Base-by-base conservation (phyloP, 2,113 vertebrate species). In the Cathartes aura region DNA sequence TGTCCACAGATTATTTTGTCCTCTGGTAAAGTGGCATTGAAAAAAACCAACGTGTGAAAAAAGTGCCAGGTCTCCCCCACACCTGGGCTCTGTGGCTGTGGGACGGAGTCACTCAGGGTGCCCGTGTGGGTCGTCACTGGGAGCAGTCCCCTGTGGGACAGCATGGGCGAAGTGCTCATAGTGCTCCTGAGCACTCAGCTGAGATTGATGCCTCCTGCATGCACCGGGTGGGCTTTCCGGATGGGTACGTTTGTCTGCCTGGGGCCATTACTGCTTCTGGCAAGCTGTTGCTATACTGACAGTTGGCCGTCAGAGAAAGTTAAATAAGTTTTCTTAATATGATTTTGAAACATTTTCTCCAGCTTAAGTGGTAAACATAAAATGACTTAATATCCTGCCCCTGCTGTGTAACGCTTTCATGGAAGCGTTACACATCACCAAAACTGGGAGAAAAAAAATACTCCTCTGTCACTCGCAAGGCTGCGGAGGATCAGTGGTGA, bases 401-500 rank as follows among this genome's bases (percentile, higher is more conserved):
- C 63, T 72, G 66, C 47, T 80, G 56, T 76, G 63, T 26, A 47
- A 59, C 8, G 4, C 5, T 38, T 78, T 70, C 32, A 15, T 62
- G 76, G 58, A 62, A 82, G 66, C 40, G n/a, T n/a, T n/a, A n/a
- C n/a, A 18, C 34, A 59, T 34, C 55, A 29, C 30, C 7, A 8
- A 56, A 89, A 40, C 8, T 22, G 42, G 15, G 29, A 66, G 47
- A 2, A 80, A 27, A 27, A 50, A 68, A 48, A 67, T 43, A 4
- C 6, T 48, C 53, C 40, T 34, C n/a, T 45, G 42, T 70, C 62
- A 22, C 43, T 88, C 5, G 0, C 9, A 30, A 59, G 62, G 56
- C 64, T 64, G 59, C 0, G 3, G 43, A 84, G 17, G 32, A 27
- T 72, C 1, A 1, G 34, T 0, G 1, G 45, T 58, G 76, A 53